phyloP scores from a whole-genome alignment of 2,797 vertebrate genomes.

The Vireo griseus region DNA sequence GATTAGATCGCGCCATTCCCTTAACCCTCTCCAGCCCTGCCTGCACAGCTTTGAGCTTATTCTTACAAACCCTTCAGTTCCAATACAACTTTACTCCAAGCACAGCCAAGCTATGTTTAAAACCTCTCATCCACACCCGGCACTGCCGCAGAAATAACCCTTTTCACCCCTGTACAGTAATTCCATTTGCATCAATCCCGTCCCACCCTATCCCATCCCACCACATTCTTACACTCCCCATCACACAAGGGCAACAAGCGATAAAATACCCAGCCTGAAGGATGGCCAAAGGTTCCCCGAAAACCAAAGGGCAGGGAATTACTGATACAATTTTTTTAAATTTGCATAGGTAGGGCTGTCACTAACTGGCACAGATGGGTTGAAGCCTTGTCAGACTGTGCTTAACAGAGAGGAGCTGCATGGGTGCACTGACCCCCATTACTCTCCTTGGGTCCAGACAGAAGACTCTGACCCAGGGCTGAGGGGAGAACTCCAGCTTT shows the following conservation, averaged over 20 bases:
- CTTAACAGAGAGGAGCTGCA: not conserved
- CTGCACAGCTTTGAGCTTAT: not conserved
- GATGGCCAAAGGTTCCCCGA: not conserved
- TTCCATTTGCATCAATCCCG: not conserved
- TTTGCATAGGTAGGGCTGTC: not conserved
- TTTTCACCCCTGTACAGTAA: accelerated
- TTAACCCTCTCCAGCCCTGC: constrained; percentile 18
- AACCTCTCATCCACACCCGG: not conserved
- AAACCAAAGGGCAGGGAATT: not conserved
- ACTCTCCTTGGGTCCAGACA: not conserved
- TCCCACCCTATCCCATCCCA: not conserved
- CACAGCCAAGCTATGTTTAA: not conserved
- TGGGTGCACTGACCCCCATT: accelerated
- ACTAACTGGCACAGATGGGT: not conserved
- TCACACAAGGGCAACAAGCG: accelerated
- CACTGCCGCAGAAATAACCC: not conserved
- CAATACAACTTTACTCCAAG: not conserved
- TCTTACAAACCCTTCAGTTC: not conserved
- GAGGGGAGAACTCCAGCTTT: not conserved
- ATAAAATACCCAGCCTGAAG: not conserved
- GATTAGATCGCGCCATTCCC: constrained; percentile 6
- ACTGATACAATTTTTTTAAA: accelerated
- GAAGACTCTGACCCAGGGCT: not conserved
- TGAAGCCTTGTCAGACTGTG: not conserved
- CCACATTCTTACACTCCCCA: accelerated